Percentiles rank a stretch among this genome's conserved stretches.
Evolutionary conservation across 1,140 invertebrate genomes (phyloP).

Genomic region (Penaeus indicus): DNA sequence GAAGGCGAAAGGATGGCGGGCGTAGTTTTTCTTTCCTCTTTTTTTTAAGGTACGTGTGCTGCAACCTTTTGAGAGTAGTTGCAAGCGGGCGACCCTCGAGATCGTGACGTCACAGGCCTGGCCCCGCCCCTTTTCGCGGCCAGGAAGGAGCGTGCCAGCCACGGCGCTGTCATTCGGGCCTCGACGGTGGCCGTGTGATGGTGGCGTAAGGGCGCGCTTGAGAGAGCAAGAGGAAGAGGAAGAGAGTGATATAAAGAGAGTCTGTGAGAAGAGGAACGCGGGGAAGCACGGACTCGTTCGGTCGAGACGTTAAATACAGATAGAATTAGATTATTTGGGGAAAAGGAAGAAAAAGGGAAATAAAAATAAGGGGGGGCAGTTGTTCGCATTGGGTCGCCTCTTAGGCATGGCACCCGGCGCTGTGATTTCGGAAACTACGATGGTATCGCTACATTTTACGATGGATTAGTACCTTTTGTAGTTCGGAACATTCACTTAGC

Average conservation of each 20-base stretch:
- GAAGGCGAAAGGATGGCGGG: background rate
- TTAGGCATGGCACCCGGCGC: background rate
- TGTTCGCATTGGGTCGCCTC: background rate
- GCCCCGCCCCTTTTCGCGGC: conserved; percentile 16
- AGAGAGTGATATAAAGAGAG: no score
- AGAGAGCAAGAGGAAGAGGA: no score
- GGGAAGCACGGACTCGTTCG: no score
- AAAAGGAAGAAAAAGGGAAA: no score
- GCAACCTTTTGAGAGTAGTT: conserved; percentile 39
- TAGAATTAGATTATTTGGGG: no score
- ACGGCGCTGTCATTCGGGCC: conserved; percentile 20
- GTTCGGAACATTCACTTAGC: no score
- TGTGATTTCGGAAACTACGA: background rate
- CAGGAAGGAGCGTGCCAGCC: conserved; percentile 1
- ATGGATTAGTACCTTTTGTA: background rate
- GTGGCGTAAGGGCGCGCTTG: no score
- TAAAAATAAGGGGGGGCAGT: no score
- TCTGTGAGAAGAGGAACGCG: no score
- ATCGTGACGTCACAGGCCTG: conserved; percentile 40
- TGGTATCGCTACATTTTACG: conserved; percentile 1
- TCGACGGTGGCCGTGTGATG: background rate
- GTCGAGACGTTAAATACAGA: no score
- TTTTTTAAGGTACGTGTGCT: background rate
- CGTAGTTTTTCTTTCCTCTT: background rate
- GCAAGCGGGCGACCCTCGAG: conserved; percentile 48